Conservation (phyloP, 2,888 invertebrate species). For the Cylloceria caligata region DNA sequence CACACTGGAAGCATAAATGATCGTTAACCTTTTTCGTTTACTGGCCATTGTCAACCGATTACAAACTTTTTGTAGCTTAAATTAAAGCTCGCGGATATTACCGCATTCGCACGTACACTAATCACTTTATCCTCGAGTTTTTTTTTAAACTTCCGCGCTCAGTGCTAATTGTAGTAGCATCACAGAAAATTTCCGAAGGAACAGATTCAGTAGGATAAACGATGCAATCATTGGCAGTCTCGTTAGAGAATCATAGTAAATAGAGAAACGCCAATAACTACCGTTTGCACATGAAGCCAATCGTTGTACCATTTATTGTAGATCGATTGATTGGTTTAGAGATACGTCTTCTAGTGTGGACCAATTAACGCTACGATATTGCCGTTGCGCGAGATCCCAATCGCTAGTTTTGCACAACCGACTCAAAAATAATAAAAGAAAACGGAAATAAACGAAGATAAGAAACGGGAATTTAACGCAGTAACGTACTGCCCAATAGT, state of each 20-base stretch:
- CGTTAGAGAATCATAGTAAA: neutral
- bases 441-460: slow-evolving; percentile 67
- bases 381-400: slow-evolving; percentile 39
- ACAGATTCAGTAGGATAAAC: slow-evolving; percentile 33
- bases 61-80: slow-evolving; percentile 30
- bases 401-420: slow-evolving; percentile 59
- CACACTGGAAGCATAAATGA: slow-evolving; percentile 74
- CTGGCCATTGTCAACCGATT: slow-evolving; percentile 72
- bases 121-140: slow-evolving; percentile 13
- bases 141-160: slow-evolving; percentile 11
- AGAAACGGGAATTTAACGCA: slow-evolving; percentile 59
- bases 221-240: neutral
- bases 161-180: slow-evolving; percentile 28
- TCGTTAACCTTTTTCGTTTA: slow-evolving; percentile 63
- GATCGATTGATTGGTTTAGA: slow-evolving; percentile 31
- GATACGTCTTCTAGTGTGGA: slow-evolving; percentile 24
- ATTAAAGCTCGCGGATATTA: slow-evolving; percentile 40
- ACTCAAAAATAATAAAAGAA: slow-evolving; percentile 56
- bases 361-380: slow-evolving; percentile 44
- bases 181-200: slow-evolving; percentile 57
- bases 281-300: neutral
- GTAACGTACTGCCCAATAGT: slow-evolving; percentile 17
- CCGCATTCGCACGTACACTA: slow-evolving; percentile 13
- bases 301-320: neutral
- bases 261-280: neutral